phyloP scores from a whole-genome alignment of 37 sponge, comb jelly and placozoan species.

The Theonella swinhoei region DNA sequence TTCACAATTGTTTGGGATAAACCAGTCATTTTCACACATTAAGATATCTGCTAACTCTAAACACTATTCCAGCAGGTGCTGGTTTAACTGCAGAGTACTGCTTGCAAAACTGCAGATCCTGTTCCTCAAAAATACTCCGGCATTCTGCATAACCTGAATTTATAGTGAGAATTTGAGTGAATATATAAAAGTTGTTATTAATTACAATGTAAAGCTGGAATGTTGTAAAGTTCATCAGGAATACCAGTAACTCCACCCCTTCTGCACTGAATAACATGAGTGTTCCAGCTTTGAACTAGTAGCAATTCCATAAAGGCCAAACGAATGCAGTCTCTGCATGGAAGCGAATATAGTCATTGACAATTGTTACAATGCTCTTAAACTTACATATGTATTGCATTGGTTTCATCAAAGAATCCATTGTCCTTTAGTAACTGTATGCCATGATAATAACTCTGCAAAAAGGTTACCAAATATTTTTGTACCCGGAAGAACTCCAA shows the following conservation, averaged over 20 bases:
- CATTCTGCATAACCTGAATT: too few relatives aligned
- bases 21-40: not conserved
- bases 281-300: not conserved
- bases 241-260: not conserved
- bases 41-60: not conserved
- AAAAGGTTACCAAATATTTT: not conserved
- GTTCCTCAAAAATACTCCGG: too few relatives aligned
- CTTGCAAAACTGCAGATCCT: not conserved
- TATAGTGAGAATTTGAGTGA: not conserved
- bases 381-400: not conserved
- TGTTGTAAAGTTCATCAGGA: slow-evolving; percentile 4
- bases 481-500: not conserved
- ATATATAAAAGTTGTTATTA: not conserved
- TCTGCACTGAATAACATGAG: not conserved
- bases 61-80: not conserved
- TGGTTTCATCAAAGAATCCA: not conserved
- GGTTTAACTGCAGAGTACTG: not conserved
- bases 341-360: not conserved
- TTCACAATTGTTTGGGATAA: not conserved
- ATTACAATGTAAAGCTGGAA: not conserved
- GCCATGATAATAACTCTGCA: not conserved
- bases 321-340: not conserved
- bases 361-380: not conserved
- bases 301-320: too few relatives aligned
- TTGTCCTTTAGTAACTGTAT: not conserved